Evolutionary conservation across 2,113 vertebrate genomes (phyloP).

Genomic region (Datnioides undecimradiatus): DNA sequence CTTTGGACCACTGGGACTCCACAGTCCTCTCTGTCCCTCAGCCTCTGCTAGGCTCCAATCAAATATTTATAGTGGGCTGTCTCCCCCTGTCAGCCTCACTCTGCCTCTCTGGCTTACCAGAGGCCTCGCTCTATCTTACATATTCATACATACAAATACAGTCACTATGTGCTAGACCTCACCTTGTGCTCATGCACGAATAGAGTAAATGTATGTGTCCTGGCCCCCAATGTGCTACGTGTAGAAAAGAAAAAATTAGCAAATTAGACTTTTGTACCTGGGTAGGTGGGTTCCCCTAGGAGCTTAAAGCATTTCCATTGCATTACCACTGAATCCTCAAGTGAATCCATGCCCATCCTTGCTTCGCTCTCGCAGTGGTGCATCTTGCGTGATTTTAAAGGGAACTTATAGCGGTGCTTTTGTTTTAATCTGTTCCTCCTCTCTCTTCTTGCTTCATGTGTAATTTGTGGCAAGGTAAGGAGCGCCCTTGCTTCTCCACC

Average conservation of each 20-base stretch:
- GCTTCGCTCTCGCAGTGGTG: conserved; percentile 60
- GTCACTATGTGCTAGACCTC: not conserved
- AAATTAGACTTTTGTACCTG: not conserved
- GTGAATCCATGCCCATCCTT: conserved; percentile 56
- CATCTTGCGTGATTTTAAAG: conserved; percentile 56
- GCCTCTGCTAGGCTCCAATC: conserved; percentile 69
- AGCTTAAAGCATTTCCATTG: not conserved
- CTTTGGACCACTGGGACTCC: conserved; percentile 62
- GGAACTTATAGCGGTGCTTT: conserved; percentile 40
- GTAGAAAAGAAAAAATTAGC: no score
- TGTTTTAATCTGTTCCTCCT: conserved; percentile 77
- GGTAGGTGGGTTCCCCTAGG: fast-evolving
- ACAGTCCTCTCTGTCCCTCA: conserved; percentile 69
- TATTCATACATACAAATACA: conserved; percentile 22
- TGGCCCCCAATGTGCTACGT: not conserved
- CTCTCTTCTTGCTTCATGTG: conserved; percentile 83
- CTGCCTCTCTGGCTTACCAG: conserved; percentile 36
- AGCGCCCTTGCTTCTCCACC: conserved; percentile 64
- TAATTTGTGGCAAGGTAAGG: conserved; percentile 88
- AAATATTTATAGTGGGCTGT: conserved; percentile 79
- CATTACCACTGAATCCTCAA: not conserved
- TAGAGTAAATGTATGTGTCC: not conserved
- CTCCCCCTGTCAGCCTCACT: conserved; percentile 67
- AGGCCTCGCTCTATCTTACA: conserved; percentile 37
- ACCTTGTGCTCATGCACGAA: not conserved